Percentiles rank a stretch among this genome's conserved stretches.
Conservation (phyloP, 2,797 vertebrate species). For the Poecile montanus region DNA sequence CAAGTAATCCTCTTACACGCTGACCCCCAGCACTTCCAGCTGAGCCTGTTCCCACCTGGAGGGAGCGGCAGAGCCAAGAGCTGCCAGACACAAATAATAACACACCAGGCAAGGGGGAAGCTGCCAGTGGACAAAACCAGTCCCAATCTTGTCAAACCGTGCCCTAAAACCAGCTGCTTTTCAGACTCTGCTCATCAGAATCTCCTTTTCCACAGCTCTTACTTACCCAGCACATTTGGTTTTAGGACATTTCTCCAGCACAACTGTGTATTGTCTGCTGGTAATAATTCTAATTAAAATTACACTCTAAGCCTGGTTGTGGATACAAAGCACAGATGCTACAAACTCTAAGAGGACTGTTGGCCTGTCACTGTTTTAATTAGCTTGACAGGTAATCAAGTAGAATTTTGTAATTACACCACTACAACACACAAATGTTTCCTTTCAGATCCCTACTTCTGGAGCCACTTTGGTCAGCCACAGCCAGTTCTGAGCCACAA, state of each 20-base stretch:
- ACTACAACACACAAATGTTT: slow-evolving; percentile 45
- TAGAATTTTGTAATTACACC: slow-evolving; percentile 33
- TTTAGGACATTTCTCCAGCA: neutral
- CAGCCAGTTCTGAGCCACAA: neutral
- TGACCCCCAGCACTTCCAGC: neutral
- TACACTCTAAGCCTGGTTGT: neutral
- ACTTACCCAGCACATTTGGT: neutral
- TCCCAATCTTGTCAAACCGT: neutral
- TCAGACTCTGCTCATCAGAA: neutral
- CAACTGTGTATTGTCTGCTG: neutral
- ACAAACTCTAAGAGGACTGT: neutral
- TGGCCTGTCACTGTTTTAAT: slow-evolving; percentile 38
- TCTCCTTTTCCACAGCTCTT: neutral
- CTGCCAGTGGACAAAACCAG: neutral
- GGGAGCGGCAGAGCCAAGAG: accelerated
- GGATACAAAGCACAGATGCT: slow-evolving; percentile 28
- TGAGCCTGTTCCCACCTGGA: neutral
- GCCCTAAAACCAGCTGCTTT: neutral
- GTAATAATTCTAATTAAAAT: slow-evolving; percentile 29
- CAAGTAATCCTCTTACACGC: neutral
- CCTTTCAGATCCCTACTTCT: slow-evolving; percentile 1
- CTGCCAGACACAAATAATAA: neutral
- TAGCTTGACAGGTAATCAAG: slow-evolving; percentile 43
- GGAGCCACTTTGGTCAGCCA: neutral
- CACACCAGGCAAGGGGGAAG: neutral